A percentile compares a stretch with the other conserved stretches of the same genome.
Conservation (phyloP, 2,797 vertebrate species). For the Phylloscopus collybita region DNA sequence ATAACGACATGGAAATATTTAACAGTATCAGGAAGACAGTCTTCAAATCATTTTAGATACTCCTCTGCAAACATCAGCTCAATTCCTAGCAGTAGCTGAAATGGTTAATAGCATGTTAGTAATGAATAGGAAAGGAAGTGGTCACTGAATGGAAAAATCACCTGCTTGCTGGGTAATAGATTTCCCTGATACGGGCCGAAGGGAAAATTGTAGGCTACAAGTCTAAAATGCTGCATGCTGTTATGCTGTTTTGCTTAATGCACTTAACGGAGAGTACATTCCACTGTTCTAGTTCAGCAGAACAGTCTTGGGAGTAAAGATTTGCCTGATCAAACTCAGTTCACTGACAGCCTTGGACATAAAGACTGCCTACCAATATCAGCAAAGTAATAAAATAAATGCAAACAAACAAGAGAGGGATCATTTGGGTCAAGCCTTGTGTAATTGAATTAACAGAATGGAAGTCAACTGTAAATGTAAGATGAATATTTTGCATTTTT, state of each 20-base stretch:
- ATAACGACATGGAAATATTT: background rate
- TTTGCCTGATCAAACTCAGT: slow-evolving; percentile 1
- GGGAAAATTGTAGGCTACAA: background rate
- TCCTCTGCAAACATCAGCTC: background rate
- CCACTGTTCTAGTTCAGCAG: background rate
- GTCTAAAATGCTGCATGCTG: slow-evolving; percentile 26
- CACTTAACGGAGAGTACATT: background rate
- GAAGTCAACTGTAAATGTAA: background rate
- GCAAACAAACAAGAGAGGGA: background rate
- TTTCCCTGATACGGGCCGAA: slow-evolving; percentile 1
- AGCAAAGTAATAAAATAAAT: background rate
- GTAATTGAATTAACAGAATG: slow-evolving; percentile 10
- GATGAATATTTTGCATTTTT: background rate
- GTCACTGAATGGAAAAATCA: slow-evolving; percentile 16
- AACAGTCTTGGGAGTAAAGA: background rate
- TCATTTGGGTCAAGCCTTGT: background rate
- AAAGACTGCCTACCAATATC: background rate
- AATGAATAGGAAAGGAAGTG: background rate
- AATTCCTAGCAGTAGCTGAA: background rate
- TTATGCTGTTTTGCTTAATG: slow-evolving; percentile 32
- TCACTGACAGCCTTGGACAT: background rate
- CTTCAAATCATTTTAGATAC: background rate
- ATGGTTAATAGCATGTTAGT: slow-evolving; percentile 6
- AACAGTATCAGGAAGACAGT: background rate
- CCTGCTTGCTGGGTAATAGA: slow-evolving; percentile 19